Conservation (phyloP, 2,113 vertebrate genomes). For the Suncus etruscus region DNA sequence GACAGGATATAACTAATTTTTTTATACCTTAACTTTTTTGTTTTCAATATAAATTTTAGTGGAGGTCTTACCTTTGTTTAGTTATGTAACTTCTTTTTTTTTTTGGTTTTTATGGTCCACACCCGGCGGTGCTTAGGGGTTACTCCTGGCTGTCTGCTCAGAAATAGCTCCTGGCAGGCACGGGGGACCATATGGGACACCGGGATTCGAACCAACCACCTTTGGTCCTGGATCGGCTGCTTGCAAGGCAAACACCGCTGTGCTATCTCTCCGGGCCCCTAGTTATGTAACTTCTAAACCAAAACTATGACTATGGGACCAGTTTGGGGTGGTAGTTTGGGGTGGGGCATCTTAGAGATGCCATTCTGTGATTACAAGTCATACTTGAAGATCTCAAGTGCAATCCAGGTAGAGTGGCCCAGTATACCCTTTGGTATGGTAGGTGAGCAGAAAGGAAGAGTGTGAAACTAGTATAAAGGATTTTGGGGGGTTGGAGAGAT, state of each 20-base stretch:
- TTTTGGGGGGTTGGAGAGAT: not conserved
- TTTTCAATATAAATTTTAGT: not conserved
- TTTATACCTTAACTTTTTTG: not conserved
- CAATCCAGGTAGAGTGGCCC: not conserved
- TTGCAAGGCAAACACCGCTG: too few relatives aligned
- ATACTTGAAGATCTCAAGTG: not conserved
- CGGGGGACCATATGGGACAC: too few relatives aligned
- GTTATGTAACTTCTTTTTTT: not conserved
- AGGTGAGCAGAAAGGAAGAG: not conserved
- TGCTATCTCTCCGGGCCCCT: too few relatives aligned
- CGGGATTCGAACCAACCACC: too few relatives aligned
- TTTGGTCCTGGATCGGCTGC: too few relatives aligned
- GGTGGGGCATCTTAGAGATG: not conserved
- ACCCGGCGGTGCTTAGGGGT: too few relatives aligned
- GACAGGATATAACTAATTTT: not conserved
- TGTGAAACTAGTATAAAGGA: not conserved
- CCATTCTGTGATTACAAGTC: not conserved
- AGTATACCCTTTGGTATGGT: not conserved
- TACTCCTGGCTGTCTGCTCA: too few relatives aligned
- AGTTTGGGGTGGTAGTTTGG: too few relatives aligned
- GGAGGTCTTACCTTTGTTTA: slow-evolving; percentile 7
- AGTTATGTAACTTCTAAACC: not conserved
- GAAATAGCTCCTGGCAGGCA: too few relatives aligned
- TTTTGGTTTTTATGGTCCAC: too few relatives aligned
- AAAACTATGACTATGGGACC: too few relatives aligned